Conservation (phyloP, 2,113 vertebrate species). For the Anhinga anhinga region DNA sequence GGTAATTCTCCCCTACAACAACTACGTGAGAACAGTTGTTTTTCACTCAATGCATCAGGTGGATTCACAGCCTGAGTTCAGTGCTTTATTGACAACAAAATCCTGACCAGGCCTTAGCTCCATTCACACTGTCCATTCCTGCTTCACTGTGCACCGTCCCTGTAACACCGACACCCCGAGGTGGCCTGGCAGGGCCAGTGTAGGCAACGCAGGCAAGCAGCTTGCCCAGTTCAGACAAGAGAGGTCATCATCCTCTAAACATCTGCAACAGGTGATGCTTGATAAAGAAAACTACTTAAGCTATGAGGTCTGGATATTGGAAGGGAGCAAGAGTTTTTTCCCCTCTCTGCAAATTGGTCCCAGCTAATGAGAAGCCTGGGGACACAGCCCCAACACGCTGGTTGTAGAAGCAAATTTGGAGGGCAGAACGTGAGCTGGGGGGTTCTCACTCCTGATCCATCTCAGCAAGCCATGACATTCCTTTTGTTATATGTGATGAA, state of each 20-base stretch:
- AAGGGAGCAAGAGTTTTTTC: background rate
- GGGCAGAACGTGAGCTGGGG: background rate
- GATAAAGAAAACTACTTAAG: background rate
- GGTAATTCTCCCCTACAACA: background rate
- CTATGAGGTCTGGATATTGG: background rate
- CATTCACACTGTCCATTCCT: accelerated
- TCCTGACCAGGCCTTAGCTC: background rate
- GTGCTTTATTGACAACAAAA: background rate
- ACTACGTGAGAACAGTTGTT: accelerated
- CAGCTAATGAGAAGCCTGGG: background rate
- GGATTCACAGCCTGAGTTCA: background rate
- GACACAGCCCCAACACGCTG: background rate
- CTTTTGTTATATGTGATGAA: background rate
- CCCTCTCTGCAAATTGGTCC: background rate
- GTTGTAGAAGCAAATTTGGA: background rate
- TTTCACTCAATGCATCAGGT: background rate
- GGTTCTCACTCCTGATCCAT: background rate
- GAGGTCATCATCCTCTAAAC: background rate
- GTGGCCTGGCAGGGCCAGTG: background rate
- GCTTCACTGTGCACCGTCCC: background rate
- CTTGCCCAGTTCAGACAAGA: background rate
- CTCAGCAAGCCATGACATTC: background rate
- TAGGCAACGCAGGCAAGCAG: background rate
- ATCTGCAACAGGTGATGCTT: background rate
- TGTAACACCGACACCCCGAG: accelerated